Conservation (phyloP, 2,797 vertebrate species). For the Pangasius macronema region DNA sequence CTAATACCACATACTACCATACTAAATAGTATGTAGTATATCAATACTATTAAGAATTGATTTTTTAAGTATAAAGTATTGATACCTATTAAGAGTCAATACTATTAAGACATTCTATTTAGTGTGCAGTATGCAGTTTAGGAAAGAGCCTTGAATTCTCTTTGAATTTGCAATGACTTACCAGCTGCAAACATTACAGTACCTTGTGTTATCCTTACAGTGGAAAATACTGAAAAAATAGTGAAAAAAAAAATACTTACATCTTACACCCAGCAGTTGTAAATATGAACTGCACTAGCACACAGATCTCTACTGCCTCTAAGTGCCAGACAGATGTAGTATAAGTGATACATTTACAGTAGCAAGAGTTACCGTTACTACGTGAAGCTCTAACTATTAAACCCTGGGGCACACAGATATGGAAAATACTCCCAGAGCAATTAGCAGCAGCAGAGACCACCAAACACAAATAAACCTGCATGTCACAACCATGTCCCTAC, state of each 20-base stretch:
- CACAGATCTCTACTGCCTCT: slow-evolving; percentile 33
- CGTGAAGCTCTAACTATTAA: slow-evolving; percentile 75
- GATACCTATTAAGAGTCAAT: not conserved
- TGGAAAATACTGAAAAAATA: too few relatives aligned
- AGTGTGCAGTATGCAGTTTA: not conserved
- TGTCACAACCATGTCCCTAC: slow-evolving; percentile 25
- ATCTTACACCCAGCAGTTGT: too few relatives aligned
- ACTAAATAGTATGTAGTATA: not conserved
- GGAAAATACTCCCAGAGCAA: slow-evolving; percentile 79
- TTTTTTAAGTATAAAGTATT: too few relatives aligned
- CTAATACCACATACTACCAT: not conserved
- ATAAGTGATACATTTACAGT: slow-evolving; percentile 49
- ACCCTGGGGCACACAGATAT: slow-evolving; percentile 61
- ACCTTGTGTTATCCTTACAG: not conserved
- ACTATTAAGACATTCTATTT: not conserved
- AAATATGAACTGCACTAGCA: not conserved
- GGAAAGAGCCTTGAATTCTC: not conserved
- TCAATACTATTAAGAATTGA: not conserved
- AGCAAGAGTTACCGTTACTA: slow-evolving; percentile 55
- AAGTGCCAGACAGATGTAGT: slow-evolving; percentile 32
- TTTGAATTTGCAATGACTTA: not conserved
- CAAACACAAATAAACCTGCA: slow-evolving; percentile 49
- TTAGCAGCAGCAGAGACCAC: slow-evolving; percentile 62
- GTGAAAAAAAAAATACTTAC: too few relatives aligned
- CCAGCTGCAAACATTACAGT: not conserved